Base-by-base conservation (phyloP, 2,888 invertebrate genomes). In the Cylindroiulus punctatus region DNA sequence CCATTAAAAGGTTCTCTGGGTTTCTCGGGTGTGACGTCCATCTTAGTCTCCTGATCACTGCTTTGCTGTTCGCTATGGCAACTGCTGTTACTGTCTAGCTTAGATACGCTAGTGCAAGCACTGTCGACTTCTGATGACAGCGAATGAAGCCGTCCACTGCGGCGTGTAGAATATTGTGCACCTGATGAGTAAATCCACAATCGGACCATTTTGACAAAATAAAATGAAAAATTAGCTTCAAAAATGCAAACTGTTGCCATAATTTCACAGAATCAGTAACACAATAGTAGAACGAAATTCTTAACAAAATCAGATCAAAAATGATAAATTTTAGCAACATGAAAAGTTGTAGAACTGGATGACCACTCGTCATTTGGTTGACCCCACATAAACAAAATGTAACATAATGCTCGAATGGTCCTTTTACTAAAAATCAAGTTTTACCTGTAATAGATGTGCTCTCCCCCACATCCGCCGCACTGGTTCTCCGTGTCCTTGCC, bases 121-220 rank as follows among this genome's bases (percentile, higher is more conserved):
- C 42, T 42, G 26, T 36, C 40, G 40, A 82, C 36, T 7, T 82
- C 82, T 14, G 82, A 40, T 36, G 82, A 82, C 12, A 42, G 10
- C 8, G 82, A 82, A 82, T 82, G 82, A 19, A 82, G 82, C 19
- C 82, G 36, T n/a, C 22, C 82, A 17, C 82, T 82, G n/a, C 82
- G 36, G 10, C 82, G 82, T n/a, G 65, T 26, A 19, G 65, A 65
- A 19, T 26, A 26, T n/a, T 65, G 65, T 0, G 7, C n/a, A n/a
- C 26, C 65, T 65, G 26, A 26, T 65, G 26, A 65, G 4, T 5
- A 26, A 65, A 4, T 22, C 26, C 65, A 10, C 26, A 26, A 65
- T n/a, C 26, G 12, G 3, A n/a, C 52, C 52, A n/a, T 52, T 52
- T n/a, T 0, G 52, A 7, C n/a, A 52, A 19, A 52, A 42, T 10